Base-by-base conservation (phyloP, 2,113 vertebrate genomes). In the Noctilio leporinus region DNA sequence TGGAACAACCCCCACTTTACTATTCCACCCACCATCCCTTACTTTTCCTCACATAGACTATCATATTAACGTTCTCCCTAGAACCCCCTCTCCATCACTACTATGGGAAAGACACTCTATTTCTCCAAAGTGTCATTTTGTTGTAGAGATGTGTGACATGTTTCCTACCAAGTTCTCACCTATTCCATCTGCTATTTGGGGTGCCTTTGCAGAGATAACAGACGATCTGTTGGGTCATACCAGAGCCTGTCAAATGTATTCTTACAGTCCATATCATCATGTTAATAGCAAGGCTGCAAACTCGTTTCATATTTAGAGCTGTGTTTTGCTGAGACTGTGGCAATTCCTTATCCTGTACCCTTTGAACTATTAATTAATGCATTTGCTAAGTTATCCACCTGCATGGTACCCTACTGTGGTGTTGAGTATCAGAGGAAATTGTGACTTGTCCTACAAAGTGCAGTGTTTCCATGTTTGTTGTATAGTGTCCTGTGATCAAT, bases 401-500 rank as follows among this genome's bases (percentile, higher is more conserved):
- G 86, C 94, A 96, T 47, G 4, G 0, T 64, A 55, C 72, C 64
- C 89, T 70, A 30, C 83, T 49, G 10, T 95, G 59, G 89, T 77
- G 62, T 84, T 86, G 53, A 53, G 35, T 76, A 77, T 80, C 84
- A 43, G 4, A 35, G 70, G 75, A 35, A 45, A 59, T 55, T 2
- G 28, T 96, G 96, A 92, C 72, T 86, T 67, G 49, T 83, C 73
- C 91, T 76, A 24, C 40, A 94, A 94, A 92, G 57, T 80, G 64
- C 15, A 35, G n/a, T 93, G 49, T 76, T 38, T 89, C 72, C 0
- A 5, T 94, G 62, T 89, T 73, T 94, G 40, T 89, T 16, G n/a
- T 95, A 10, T 62, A 0, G 0, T 76, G 35, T 59, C 78, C 51
- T 4, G 0, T 81, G 88, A 92, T 76, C 92, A 67, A 85, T 35